Percentiles rank a stretch among this genome's conserved stretches.
phyloP scores from a whole-genome alignment of 2,888 invertebrate genomes.

The Metellina segmentata region DNA sequence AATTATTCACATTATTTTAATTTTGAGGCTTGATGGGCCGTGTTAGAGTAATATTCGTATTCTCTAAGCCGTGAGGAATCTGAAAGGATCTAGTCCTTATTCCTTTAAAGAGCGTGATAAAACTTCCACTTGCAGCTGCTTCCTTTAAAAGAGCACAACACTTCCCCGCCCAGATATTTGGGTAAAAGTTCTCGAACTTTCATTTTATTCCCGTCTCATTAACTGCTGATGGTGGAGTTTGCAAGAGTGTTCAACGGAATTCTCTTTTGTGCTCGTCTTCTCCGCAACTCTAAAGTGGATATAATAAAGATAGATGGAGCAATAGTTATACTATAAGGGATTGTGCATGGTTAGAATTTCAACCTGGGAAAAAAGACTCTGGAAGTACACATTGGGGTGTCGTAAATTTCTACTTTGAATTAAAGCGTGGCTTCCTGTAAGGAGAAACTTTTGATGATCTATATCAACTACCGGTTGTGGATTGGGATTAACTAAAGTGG shows the following conservation, averaged over 20 bases:
- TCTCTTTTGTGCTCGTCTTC: not conserved
- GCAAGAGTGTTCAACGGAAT: too few species aligned
- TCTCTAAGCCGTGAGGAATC: not conserved
- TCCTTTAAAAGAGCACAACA: not conserved
- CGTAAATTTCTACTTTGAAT: not conserved
- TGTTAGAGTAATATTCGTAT: not conserved
- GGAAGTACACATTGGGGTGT: not conserved
- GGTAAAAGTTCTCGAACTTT: not conserved
- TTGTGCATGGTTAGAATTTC: not conserved
- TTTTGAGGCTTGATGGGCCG: not conserved
- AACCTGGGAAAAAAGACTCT: not conserved
- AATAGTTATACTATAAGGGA: not conserved
- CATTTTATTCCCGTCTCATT: not conserved
- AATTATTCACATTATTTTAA: not conserved
- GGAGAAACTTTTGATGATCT: not conserved
- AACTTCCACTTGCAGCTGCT: not conserved
- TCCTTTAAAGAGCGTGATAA: not conserved
- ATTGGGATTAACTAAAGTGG: not conserved
- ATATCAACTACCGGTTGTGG: not conserved
- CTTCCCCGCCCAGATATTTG: not conserved
- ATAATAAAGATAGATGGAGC: not conserved
- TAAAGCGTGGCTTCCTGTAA: not conserved
- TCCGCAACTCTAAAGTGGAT: not conserved
- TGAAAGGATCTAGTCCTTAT: not conserved
- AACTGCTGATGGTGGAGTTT: not conserved